Percentiles rank a stretch among this genome's conserved stretches.
These are phyloP conservation scores for Drosophila auraria DNA, from an alignment of 1,140 invertebrate species.

Conservation along the genomic window DNA sequence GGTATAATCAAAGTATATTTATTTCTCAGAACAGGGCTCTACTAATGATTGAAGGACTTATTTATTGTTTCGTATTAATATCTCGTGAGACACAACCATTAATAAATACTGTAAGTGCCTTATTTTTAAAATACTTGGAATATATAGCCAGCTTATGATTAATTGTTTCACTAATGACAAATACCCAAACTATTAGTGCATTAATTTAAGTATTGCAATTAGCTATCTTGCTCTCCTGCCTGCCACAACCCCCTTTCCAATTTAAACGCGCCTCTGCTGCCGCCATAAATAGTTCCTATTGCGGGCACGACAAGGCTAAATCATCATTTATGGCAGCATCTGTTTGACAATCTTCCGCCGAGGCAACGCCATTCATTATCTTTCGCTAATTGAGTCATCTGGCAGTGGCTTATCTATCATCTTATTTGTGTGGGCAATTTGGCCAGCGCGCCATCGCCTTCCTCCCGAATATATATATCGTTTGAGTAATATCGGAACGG, in stretches of 20 bases:
- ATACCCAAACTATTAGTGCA: not conserved
- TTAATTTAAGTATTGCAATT: conserved; percentile 4
- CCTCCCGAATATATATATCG: conserved; percentile 23
- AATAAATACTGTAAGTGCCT: not conserved
- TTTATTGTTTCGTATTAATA: not conserved
- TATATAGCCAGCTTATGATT: not conserved
- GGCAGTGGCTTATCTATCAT: conserved; percentile 68
- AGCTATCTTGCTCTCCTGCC: not conserved
- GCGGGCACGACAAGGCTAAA: conserved; percentile 10
- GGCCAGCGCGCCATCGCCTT: conserved; percentile 15
- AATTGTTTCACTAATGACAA: not conserved
- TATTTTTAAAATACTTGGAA: not conserved
- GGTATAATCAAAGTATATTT: not conserved
- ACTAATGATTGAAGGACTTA: not conserved
- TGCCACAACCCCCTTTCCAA: not conserved
- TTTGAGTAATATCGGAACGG: conserved; percentile 53
- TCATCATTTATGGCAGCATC: conserved; percentile 50
- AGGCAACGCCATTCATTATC: conserved; percentile 55
- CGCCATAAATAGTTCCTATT: conserved; percentile 39
- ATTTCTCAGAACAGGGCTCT: no score
- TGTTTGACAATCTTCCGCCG: conserved; percentile 29
- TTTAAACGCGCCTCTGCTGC: not conserved
- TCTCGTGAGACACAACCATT: not conserved
- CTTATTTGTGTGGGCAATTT: conserved; percentile 46
- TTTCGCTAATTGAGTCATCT: conserved; percentile 72